Evolutionary conservation across 2,888 invertebrate genomes (phyloP).

Genomic region (Eustalomyia histrio): DNA sequence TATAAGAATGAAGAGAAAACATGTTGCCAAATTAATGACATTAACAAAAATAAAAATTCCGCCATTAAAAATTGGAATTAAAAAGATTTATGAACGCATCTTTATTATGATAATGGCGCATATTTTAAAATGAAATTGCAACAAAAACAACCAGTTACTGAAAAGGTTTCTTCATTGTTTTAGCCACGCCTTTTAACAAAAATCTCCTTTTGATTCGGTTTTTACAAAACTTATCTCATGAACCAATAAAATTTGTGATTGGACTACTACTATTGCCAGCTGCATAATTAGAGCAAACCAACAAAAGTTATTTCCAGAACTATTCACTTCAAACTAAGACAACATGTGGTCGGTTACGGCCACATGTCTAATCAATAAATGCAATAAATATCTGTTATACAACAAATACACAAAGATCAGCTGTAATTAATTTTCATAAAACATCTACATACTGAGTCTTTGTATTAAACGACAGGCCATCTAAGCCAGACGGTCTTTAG

Average conservation of each 20-base stretch:
- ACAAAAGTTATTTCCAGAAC: conserved; percentile 8
- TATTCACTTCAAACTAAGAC: conserved; percentile 29
- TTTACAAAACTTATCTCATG: conserved; percentile 8
- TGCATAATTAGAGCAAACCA: conserved; percentile 54
- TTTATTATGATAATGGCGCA: conserved; percentile 55
- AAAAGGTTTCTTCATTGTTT: conserved; percentile 19
- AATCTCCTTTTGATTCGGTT: conserved; percentile 9
- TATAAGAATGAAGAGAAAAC: background rate
- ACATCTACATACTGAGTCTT: background rate
- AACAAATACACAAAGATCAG: conserved; percentile 23
- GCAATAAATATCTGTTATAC: conserved; percentile 10
- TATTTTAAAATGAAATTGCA: conserved; percentile 12
- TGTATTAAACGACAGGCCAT: background rate
- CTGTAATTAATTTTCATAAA: conserved; percentile 27
- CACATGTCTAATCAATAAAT: conserved; percentile 12
- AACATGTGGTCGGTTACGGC: conserved; percentile 42
- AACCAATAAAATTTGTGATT: conserved; percentile 41
- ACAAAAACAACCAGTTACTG: conserved; percentile 33
- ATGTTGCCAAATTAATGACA: conserved; percentile 14
- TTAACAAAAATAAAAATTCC: conserved; percentile 30
- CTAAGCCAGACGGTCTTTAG: background rate
- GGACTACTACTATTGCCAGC: conserved; percentile 28
- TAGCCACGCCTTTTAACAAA: conserved; percentile 49
- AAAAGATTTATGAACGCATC: conserved; percentile 54
- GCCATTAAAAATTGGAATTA: conserved; percentile 47